Base-by-base conservation (phyloP, 2,113 vertebrate species). In the Myrmophylax atrothorax region DNA sequence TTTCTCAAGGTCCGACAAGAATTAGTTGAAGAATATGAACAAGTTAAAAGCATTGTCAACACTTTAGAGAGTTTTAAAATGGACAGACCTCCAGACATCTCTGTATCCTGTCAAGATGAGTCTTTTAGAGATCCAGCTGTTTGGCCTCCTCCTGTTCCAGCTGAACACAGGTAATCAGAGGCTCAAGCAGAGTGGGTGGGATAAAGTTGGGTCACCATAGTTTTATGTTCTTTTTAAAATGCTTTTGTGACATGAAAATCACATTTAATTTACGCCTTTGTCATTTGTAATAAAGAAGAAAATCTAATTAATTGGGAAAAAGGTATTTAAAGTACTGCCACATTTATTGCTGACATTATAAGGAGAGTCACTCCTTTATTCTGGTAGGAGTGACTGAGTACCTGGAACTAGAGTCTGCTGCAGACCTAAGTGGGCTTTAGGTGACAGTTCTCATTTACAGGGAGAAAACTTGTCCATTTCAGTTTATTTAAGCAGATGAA, bases 71-170 rank as follows among this genome's bases (percentile, higher is more conserved):
- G 98, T 97, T 99, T 99, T 96, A 99, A 99, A 98, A 97, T 98
- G 13, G 99, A 99, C 73, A 99, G 97, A 97, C 98, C 98, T n/a
- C 94, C 97, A 60, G 99, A 99, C 84, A 98, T 99, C 81, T 97
- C 98, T 18, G 98, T 98, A 42, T 98, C 98, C 83, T 98, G 96
- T 74, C 97, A 96, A 50, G 99, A 99, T 49, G 99, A 99, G 68
- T 97, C 97, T 63, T 97, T 97, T 22, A 98, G 98, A 93, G 99
- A 99, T 91, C 99, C 99, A 14, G 97, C 96, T 18, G 98, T 99
- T 11, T 99, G 99, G 99, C 99, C 99, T 8, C 99, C 99, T n/a
- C 99, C 99, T 56, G 99, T 98, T 74, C 99, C 99, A 86, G 99
- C 98, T 80, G 99, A 99, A 86, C 99, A 99, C 98, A 99, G 98